Evolutionary conservation across 2,888 invertebrate genomes (phyloP).

Genomic region (Thymelicus sylvestris): DNA sequence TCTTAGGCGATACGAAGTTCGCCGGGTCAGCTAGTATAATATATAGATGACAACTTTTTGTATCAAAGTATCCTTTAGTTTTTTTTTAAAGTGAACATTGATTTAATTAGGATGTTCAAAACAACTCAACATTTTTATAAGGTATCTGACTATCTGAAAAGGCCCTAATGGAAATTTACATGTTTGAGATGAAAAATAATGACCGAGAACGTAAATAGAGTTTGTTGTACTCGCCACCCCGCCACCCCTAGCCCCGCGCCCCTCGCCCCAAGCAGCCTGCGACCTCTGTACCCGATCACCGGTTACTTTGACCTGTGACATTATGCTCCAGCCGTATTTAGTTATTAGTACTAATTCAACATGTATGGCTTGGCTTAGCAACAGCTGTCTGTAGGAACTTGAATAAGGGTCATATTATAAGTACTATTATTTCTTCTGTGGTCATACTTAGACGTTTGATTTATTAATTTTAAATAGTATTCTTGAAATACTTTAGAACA

Average conservation of each 20-base stretch:
- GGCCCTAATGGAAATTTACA: not conserved
- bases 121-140: no score
- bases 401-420: no score
- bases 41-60: no score
- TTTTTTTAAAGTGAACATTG: no score
- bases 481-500: no score
- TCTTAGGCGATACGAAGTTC: no score
- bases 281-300: not conserved
- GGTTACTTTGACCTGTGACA: conserved; percentile 10
- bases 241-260: no score
- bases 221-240: not conserved
- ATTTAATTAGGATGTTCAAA: no score
- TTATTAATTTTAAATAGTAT: not conserved
- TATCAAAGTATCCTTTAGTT: no score
- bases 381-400: not conserved
- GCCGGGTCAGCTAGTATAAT: no score
- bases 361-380: not conserved
- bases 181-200: conserved; percentile 10
- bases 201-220: conserved; percentile 1
- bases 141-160: not conserved
- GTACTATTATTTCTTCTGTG: no score
- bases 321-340: not conserved
- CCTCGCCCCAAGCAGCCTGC: not conserved
- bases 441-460: not conserved
- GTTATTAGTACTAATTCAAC: not conserved